phyloP scores from a whole-genome alignment of 2,888 invertebrate species.

The Heterodera filipjevi region DNA sequence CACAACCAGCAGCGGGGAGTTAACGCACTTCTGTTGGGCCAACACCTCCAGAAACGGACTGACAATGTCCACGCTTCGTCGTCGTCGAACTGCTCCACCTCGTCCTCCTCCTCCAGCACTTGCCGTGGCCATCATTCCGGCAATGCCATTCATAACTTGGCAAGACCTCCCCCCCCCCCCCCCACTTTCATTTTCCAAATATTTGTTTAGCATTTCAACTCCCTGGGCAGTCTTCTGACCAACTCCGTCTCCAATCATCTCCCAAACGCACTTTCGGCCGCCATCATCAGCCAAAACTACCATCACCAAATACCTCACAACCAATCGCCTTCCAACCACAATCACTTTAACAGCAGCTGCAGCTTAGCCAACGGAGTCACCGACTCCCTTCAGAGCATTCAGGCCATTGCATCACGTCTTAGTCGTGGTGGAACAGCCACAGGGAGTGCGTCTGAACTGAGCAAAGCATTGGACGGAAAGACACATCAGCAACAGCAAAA shows the following conservation, averaged over 20 bases:
- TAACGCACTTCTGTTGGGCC: background rate
- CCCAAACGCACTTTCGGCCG: background rate
- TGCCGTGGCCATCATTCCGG: background rate
- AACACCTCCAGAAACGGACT: background rate
- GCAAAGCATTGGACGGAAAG: conserved; percentile 10
- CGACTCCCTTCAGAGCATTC: conserved; percentile 10
- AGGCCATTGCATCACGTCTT: conserved; percentile 6
- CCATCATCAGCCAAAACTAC: conserved; percentile 12
- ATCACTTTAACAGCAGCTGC: background rate
- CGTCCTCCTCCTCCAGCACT: conserved; percentile 6
- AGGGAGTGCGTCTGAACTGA: background rate
- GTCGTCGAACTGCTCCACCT: background rate
- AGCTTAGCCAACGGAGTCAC: background rate
- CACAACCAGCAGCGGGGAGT: conserved; percentile 1
- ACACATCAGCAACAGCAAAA: conserved; percentile 7
- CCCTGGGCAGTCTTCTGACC: conserved; percentile 11
- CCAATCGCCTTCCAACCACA: background rate
- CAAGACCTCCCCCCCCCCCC: background rate
- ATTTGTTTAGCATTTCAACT: background rate
- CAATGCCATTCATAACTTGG: background rate
- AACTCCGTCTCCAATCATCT: background rate
- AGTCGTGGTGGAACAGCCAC: background rate
- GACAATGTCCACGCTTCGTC: background rate
- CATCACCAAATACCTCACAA: background rate
- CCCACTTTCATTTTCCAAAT: background rate